A percentile compares a stretch with the other conserved stretches of the same genome.
Evolutionary conservation across 2,113 vertebrate genomes (phyloP).

Genomic region (Pangasianodon gigas): DNA sequence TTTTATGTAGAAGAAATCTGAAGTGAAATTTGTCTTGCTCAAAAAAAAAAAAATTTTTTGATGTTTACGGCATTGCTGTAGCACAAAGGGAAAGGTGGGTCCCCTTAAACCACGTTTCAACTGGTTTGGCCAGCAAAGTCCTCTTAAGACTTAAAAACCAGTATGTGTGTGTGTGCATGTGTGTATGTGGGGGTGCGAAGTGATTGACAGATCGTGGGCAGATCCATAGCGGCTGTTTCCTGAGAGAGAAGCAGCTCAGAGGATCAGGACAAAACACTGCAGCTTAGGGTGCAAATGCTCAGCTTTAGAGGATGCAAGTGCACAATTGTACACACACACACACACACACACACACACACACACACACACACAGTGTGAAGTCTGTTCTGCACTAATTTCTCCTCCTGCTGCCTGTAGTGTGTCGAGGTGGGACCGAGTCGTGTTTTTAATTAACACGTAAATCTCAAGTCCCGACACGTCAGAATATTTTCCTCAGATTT

Average conservation of each 20-base stretch:
- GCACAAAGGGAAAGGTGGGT: too few species aligned
- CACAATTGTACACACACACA: neutral
- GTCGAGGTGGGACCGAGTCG: neutral
- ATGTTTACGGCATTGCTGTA: too few species aligned
- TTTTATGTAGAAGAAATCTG: too few species aligned
- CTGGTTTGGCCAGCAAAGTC: too few species aligned
- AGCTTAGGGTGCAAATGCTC: neutral
- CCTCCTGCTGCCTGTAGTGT: neutral
- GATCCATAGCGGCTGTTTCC: conserved; percentile 26
- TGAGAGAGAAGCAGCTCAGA: conserved; percentile 47
- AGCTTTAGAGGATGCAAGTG: neutral
- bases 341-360: conserved; percentile 26
- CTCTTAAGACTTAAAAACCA: too few species aligned
- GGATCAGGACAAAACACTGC: neutral
- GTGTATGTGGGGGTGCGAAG: neutral
- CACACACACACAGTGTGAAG: conserved; percentile 1
- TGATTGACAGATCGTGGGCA: conserved; percentile 13
- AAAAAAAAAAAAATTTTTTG: too few species aligned
- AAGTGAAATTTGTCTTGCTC: too few species aligned
- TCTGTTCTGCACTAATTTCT: neutral
- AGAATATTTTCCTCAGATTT: neutral
- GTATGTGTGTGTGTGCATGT: neutral
- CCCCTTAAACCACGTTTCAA: too few species aligned
- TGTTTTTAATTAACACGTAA: neutral
- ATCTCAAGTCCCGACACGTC: neutral